Evolutionary conservation across 2,113 vertebrate genomes (phyloP).

Genomic region (Corythoichthys intestinalis): DNA sequence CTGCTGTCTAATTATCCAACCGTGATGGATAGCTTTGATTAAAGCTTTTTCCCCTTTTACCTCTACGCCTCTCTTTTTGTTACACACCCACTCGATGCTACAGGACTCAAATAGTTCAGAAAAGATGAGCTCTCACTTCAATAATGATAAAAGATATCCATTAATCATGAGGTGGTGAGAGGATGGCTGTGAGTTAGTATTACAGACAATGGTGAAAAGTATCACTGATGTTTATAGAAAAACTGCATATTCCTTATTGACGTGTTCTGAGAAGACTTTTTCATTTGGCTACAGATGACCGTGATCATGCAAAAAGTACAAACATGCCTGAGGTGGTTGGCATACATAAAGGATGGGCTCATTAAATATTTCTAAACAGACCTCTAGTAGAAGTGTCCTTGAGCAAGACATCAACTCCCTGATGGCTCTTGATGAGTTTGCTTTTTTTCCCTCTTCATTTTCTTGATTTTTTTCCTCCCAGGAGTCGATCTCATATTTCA

Average conservation of each 20-base stretch:
- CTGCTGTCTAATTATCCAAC: conserved; percentile 63
- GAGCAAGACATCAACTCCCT: no score
- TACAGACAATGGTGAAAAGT: background rate
- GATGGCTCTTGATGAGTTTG: no score
- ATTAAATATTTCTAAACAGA: background rate
- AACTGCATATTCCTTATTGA: background rate
- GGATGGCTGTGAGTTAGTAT: conserved; percentile 8
- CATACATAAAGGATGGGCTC: background rate
- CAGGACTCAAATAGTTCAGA: conserved; percentile 47
- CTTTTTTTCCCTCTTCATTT: no score
- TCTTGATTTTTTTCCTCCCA: no score
- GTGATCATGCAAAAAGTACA: background rate
- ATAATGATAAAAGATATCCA: conserved; percentile 57
- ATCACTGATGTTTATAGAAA: conserved; percentile 10
- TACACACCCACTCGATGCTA: conserved; percentile 22
- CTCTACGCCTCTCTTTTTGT: conserved; percentile 8
- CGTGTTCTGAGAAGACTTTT: background rate
- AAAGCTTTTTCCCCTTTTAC: conserved; percentile 55
- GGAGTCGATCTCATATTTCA: no score
- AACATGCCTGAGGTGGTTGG: background rate
- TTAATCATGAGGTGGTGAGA: conserved; percentile 38
- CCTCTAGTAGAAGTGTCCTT: no score
- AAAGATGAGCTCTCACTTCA: conserved; percentile 57
- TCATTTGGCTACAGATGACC: background rate
- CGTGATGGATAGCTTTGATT: conserved; percentile 69